Percentiles rank a stretch among this genome's conserved stretches.
These are phyloP conservation scores for Hycleus cichorii DNA, from an alignment of 1,140 invertebrate genomes.

Conservation along the genomic window DNA sequence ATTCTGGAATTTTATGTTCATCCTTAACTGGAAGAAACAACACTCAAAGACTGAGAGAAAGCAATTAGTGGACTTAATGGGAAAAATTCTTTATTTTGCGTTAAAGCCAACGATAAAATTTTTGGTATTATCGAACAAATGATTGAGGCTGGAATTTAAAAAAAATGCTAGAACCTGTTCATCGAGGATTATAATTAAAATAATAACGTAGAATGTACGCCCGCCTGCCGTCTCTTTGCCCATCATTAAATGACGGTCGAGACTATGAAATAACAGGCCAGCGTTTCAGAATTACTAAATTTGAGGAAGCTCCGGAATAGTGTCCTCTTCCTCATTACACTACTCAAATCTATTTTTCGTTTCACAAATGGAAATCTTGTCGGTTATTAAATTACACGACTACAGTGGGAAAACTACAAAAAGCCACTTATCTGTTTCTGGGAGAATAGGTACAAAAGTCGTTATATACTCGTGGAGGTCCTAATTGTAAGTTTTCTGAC, in stretches of 20 bases:
- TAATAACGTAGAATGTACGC: conserved; percentile 14
- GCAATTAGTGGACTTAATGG: conserved; percentile 4
- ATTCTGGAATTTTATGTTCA: not conserved
- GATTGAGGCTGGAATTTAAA: not conserved
- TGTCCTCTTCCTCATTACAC: not conserved
- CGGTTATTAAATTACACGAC: conserved; percentile 20
- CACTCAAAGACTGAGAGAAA: too few species aligned
- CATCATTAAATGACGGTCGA: conserved; percentile 6
- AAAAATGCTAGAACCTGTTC: conserved; percentile 9
- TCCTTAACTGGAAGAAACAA: not conserved
- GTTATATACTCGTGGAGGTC: conserved; percentile 18
- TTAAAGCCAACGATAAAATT: conserved; percentile 9
- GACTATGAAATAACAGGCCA: conserved; percentile 3
- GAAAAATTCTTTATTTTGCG: not conserved
- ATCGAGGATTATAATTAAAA: conserved; percentile 21
- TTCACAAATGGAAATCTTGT: conserved; percentile 8
- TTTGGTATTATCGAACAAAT: conserved; percentile 5
- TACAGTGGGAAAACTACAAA: conserved; percentile 14
- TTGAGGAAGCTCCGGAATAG: not conserved
- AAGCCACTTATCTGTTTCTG: conserved; percentile 32
- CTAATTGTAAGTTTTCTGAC: conserved; percentile 30
- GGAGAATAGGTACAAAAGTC: conserved; percentile 32
- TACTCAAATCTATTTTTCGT: not conserved
- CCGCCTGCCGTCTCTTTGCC: conserved; percentile 1
- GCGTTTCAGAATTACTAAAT: conserved; percentile 6